Evolutionary conservation across 2,888 invertebrate species (phyloP).

Genomic region (Corbicula japonica): DNA sequence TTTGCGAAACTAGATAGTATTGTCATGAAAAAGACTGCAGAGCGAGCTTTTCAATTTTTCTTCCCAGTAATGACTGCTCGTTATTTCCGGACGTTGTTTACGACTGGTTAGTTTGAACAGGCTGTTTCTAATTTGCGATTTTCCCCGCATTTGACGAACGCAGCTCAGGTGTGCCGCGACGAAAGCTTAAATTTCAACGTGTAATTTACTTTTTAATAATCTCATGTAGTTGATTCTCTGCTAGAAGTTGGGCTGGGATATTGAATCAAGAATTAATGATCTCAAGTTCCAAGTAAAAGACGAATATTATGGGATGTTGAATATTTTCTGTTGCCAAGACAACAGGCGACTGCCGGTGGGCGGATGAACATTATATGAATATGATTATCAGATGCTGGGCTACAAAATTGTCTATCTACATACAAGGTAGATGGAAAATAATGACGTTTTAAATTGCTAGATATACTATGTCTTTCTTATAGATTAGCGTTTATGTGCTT

Average conservation of each 20-base stretch:
- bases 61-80: conserved; percentile 17
- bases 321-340: conserved; percentile 34
- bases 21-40: conserved; percentile 8
- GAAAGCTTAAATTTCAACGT: conserved; percentile 42
- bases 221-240: conserved; percentile 28
- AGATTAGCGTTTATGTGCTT: too few relatives aligned
- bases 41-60: conserved; percentile 15
- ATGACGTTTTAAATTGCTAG: too few relatives aligned
- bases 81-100: conserved; percentile 43
- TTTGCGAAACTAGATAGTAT: conserved; percentile 25
- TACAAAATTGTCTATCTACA: too few relatives aligned
- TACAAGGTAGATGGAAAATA: too few relatives aligned
- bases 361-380: too few relatives aligned
- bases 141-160: conserved; percentile 31
- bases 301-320: conserved; percentile 25
- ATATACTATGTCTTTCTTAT: too few relatives aligned
- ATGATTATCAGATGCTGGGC: too few relatives aligned
- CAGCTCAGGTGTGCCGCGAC: conserved; percentile 47
- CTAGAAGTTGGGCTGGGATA: conserved; percentile 43
- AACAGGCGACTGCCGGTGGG: conserved; percentile 21
- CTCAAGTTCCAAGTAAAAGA: conserved; percentile 34
- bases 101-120: conserved; percentile 21
- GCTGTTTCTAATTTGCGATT: conserved; percentile 18
- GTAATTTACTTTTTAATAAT: conserved; percentile 61
- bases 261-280: conserved; percentile 33